A percentile compares a stretch with the other conserved stretches of the same genome.
These are phyloP conservation scores for Caenorhabditis macrosperma DNA, from an alignment of 2,888 invertebrate genomes.

Conservation along the genomic window DNA sequence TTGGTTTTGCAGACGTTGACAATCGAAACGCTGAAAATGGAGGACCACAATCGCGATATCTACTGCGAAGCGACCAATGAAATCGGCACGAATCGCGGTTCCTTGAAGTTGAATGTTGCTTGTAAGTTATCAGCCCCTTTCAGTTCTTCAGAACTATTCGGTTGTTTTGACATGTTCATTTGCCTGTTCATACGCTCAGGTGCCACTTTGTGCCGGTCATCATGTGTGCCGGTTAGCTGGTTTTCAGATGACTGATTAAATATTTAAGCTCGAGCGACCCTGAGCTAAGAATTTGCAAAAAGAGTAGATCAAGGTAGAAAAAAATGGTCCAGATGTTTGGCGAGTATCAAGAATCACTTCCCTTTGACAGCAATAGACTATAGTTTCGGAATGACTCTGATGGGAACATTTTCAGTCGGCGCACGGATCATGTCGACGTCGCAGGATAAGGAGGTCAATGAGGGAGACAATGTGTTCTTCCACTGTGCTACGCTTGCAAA, in stretches of 20 bases:
- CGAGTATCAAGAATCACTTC: too few species aligned
- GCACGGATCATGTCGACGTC: constrained; percentile 74
- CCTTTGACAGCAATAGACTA: too few species aligned
- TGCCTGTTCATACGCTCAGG: not conserved
- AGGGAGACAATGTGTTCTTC: constrained; percentile 73
- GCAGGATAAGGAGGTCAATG: constrained; percentile 74
- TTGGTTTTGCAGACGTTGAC: constrained; percentile 69
- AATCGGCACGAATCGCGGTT: constrained; percentile 70
- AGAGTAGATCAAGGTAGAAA: too few species aligned
- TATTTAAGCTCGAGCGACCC: too few species aligned
- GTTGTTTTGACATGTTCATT: not conserved
- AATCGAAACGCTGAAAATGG: constrained; percentile 73
- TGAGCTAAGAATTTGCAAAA: too few species aligned
- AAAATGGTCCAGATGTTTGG: not conserved
- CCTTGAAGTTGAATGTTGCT: constrained; percentile 70
- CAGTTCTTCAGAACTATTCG: too few species aligned
- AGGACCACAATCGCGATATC: constrained; percentile 73
- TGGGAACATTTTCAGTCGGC: constrained; percentile 69
- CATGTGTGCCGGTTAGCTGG: too few species aligned
- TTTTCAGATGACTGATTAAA: too few species aligned
- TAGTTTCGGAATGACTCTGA: too few species aligned
- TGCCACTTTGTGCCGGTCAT: too few species aligned
- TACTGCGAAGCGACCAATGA: constrained; percentile 73
- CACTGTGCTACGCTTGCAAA: constrained; percentile 76
- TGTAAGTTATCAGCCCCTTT: too few species aligned